These are phyloP conservation scores for Acheta domesticus DNA, from an alignment of 2,888 invertebrate genomes.

Conservation along the genomic window DNA sequence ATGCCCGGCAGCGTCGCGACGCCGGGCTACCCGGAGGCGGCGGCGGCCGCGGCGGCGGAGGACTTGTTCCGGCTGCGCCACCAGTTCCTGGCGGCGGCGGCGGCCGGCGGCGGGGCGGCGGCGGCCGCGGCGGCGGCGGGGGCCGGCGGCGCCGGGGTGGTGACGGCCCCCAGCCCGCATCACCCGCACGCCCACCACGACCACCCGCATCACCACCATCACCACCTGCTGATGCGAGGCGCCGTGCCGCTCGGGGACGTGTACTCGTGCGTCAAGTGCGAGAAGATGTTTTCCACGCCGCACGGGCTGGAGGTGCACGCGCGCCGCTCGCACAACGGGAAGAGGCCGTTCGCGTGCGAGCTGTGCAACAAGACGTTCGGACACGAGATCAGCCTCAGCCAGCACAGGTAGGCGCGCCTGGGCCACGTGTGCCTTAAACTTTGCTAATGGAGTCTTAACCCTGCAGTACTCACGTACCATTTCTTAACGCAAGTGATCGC, in stretches of 20 bases:
- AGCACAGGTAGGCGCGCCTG: slow-evolving; percentile 70
- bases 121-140: slow-evolving; percentile 44
- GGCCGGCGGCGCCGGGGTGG: slow-evolving; percentile 42
- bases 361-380: slow-evolving; percentile 97
- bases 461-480: no score
- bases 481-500: no score
- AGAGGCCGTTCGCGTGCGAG: slow-evolving; percentile 94
- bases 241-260: slow-evolving; percentile 69
- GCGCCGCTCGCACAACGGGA: slow-evolving; percentile 89
- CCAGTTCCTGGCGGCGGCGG: slow-evolving; percentile 52
- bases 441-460: no score
- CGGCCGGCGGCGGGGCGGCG: slow-evolving; percentile 47
- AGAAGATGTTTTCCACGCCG: slow-evolving; percentile 97
- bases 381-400: slow-evolving; percentile 92
- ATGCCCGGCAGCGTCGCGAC: slow-evolving; percentile 28
- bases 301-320: slow-evolving; percentile 97
- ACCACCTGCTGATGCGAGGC: slow-evolving; percentile 50
- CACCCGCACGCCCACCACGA: slow-evolving; percentile 47
- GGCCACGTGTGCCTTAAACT: no score
- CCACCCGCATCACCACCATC: slow-evolving; percentile 51
- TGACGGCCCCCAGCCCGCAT: slow-evolving; percentile 29
- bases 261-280: slow-evolving; percentile 94
- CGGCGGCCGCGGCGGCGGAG: slow-evolving; percentile 49
- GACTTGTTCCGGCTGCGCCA: slow-evolving; percentile 59
- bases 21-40: slow-evolving; percentile 42